Evolutionary conservation across 2,888 invertebrate species (phyloP).

Genomic region (Piscicola geometra): DNA sequence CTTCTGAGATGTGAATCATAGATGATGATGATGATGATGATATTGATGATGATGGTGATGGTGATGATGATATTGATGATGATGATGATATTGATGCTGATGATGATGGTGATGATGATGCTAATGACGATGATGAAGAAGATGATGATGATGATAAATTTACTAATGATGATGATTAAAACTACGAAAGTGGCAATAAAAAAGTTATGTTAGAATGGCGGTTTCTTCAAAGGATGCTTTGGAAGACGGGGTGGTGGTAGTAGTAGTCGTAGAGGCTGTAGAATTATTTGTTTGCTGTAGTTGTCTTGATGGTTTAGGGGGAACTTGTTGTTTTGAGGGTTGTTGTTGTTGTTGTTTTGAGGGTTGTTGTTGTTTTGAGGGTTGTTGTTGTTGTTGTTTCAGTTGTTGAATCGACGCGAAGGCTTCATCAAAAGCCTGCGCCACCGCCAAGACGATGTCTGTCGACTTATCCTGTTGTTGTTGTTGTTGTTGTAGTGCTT

Average conservation of each 20-base stretch:
- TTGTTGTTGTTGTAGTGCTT: not conserved
- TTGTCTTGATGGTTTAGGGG: not conserved
- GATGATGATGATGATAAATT: conserved; percentile 11
- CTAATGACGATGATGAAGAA: conserved; percentile 16
- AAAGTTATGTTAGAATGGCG: not conserved
- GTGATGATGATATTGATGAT: conserved; percentile 38
- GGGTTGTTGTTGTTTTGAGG: not conserved
- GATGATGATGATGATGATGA: conserved; percentile 37
- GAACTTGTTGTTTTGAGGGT: not conserved
- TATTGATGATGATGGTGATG: conserved; percentile 38
- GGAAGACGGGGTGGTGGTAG: too few species aligned
- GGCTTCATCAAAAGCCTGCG: conserved; percentile 32
- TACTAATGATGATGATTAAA: not conserved
- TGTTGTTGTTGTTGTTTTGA: not conserved
- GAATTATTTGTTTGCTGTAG: not conserved
- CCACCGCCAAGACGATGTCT: conserved; percentile 31
- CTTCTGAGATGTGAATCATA: too few species aligned
- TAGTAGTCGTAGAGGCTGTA: not conserved
- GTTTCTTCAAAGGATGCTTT: not conserved
- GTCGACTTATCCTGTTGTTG: conserved; percentile 28
- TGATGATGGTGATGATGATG: conserved; percentile 13
- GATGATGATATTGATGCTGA: conserved; percentile 30
- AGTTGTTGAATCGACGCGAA: not conserved
- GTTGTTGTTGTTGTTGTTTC: conserved; percentile 3
- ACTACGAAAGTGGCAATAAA: not conserved